Evolutionary conservation across 2,888 invertebrate genomes (phyloP).

Genomic region (Adineta ricciae): DNA sequence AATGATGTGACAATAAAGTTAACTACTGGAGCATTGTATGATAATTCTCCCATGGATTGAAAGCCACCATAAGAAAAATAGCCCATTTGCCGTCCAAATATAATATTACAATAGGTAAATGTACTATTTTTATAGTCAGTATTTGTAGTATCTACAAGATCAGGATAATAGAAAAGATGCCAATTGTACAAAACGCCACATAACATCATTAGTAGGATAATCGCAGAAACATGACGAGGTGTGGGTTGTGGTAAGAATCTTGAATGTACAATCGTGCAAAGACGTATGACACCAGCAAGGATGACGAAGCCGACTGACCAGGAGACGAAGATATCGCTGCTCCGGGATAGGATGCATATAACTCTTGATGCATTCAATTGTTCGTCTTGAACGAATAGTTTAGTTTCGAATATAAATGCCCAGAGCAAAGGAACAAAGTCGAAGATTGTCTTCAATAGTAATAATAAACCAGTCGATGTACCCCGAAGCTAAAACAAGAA

Average conservation of each 20-base stretch:
- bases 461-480: slow-evolving; percentile 13
- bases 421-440: background rate
- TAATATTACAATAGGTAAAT: slow-evolving; percentile 6
- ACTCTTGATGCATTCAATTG: background rate
- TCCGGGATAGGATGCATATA: background rate
- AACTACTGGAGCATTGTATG: slow-evolving; percentile 9
- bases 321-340: slow-evolving; percentile 4
- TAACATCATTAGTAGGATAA: background rate
- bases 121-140: background rate
- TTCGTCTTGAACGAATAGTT: slow-evolving; percentile 9
- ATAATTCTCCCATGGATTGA: background rate
- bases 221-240: background rate
- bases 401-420: slow-evolving; percentile 7
- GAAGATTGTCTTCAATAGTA: slow-evolving; percentile 10
- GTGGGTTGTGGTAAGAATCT: background rate
- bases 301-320: slow-evolving; percentile 21
- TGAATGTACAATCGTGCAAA: background rate
- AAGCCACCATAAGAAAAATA: slow-evolving; percentile 5
- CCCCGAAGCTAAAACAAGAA: background rate
- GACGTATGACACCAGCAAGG: background rate
- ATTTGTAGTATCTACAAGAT: background rate
- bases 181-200: background rate
- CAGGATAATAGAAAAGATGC: slow-evolving; percentile 12
- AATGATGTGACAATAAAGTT: slow-evolving; percentile 17
- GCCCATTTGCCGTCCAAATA: background rate